Evolutionary conservation across 1,140 invertebrate genomes (phyloP), one percentile per base, ranked within the genome.

Genomic region (Papilio helenus): DNA sequence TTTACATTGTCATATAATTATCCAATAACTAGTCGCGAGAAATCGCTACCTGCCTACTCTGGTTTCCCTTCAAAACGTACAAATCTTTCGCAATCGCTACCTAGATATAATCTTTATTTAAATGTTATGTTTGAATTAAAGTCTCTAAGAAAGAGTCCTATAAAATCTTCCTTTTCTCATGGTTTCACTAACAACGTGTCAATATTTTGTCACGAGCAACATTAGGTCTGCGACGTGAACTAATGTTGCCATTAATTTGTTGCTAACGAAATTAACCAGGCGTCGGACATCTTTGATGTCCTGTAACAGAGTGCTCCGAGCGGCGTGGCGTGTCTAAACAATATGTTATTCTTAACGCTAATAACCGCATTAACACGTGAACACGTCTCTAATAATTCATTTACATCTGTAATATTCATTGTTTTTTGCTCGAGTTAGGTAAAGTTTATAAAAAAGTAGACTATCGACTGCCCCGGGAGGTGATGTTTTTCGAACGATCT

Each of bases 171-270:
- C 0, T 29, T 68, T 7, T 68, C 26, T 18, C 26, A 12, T 58
- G 49, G 74, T 34, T 14, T 34, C 49, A 76, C 74, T 34, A 74
- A 76, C 29, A 58, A 87, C 84, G 83, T 93, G 90, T 94, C 93
- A 94, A 94, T 94, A 94, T 93, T 94, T 90, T 94, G 92, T 94
- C 93, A 94, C 91, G 92, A 93, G 86, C 86, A 82, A 79, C 90
- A 89, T 90, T 90, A 87, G 76, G 76, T 46, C 80, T 77, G 23
- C 79, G 93, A 93, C 93, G 86, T 89, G 79, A 86, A 94, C 87
- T 90, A 94, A 94, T 94, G 90, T 78, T 46, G 81, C 88, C 90
- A 93, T 93, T 93, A 92, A 93, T 92, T 87, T 90, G 86, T 89
- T 89, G 90, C 86, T 90, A 90, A 90, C 90, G 49, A 90, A 94